A percentile compares a stretch with the other conserved stretches of the same genome.
Evolutionary conservation across 2,113 vertebrate genomes (phyloP).

Genomic region (Rhabdomys dilectus): DNA sequence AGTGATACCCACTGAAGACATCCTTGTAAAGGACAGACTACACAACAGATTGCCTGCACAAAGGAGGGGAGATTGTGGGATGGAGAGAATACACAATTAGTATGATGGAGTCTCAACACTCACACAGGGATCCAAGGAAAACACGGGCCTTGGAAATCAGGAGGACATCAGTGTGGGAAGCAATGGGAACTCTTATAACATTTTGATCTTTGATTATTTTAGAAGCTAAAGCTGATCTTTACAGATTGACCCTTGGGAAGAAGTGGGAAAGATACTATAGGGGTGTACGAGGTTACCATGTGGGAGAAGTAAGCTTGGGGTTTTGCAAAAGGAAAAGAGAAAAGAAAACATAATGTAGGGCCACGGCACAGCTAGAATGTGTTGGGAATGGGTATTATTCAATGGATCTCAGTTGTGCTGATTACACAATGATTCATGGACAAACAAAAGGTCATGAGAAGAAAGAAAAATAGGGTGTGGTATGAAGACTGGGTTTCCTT

Average conservation of each 20-base stretch:
- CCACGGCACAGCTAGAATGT: neutral
- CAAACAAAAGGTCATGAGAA: neutral
- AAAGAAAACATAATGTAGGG: neutral
- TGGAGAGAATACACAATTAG: neutral
- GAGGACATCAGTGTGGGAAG: neutral
- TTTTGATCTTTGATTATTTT: neutral
- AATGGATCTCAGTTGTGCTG: neutral
- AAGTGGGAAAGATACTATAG: neutral
- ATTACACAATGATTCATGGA: neutral
- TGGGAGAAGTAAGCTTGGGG: neutral
- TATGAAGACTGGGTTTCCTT: neutral
- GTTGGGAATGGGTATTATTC: neutral
- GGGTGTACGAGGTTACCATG: neutral
- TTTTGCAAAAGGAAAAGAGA: neutral
- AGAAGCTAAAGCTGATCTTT: neutral
- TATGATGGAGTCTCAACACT: too few relatives aligned
- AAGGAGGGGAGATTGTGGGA: fast-evolving
- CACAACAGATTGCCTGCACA: neutral
- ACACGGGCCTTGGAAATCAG: neutral
- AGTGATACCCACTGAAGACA: neutral
- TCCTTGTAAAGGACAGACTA: neutral
- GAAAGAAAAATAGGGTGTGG: neutral
- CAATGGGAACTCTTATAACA: neutral
- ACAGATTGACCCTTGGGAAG: neutral
- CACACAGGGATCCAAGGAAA: neutral